Evolutionary conservation across 1,140 invertebrate species (phyloP).

Genomic region (Formica exsecta): DNA sequence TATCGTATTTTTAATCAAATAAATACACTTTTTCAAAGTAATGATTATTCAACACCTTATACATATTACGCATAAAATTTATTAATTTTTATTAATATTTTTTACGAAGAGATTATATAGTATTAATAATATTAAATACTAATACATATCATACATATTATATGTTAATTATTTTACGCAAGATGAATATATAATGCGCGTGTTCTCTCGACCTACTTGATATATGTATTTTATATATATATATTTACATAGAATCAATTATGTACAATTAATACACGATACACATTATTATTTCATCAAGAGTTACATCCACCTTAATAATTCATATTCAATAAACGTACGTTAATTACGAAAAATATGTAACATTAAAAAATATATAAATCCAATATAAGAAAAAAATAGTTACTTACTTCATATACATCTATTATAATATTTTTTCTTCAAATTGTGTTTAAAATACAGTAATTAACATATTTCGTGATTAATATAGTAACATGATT

Average conservation of each 20-base stretch:
- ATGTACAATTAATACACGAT: neutral
- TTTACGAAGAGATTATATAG: neutral
- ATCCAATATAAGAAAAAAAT: too few relatives aligned
- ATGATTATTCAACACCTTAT: neutral
- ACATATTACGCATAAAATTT: neutral
- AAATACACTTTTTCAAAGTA: neutral
- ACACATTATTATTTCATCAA: neutral
- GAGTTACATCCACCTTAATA: neutral
- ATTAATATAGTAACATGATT: too few relatives aligned
- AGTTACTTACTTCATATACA: too few relatives aligned
- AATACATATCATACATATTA: constrained; percentile 6
- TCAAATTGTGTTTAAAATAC: too few relatives aligned
- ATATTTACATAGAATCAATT: neutral
- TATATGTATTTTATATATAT: too few relatives aligned
- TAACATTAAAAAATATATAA: too few relatives aligned
- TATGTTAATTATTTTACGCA: neutral
- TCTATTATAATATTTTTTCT: too few relatives aligned
- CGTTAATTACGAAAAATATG: neutral
- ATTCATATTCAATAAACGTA: constrained; percentile 16
- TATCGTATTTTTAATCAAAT: neutral
- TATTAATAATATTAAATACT: neutral
- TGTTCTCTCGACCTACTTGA: neutral
- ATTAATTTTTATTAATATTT: neutral
- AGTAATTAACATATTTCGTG: too few relatives aligned
- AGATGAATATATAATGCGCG: neutral